Conservation (phyloP, 2,113 vertebrate species). For the Myiozetetes cayanensis region DNA sequence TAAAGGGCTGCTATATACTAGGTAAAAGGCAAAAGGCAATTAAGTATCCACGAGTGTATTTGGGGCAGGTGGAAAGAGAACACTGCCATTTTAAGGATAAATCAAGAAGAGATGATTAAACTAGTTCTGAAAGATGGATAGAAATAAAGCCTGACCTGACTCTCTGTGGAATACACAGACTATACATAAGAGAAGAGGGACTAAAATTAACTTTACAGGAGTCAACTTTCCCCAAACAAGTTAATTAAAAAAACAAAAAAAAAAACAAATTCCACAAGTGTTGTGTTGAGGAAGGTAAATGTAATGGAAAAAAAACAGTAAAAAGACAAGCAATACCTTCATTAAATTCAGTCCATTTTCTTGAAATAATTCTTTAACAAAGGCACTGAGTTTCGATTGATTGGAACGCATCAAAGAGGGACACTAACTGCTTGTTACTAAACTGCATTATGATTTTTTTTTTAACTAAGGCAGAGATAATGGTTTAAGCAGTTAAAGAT, state of each 20-base stretch:
- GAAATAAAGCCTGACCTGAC: constrained; percentile 2
- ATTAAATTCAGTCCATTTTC: background rate
- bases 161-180: background rate
- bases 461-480: background rate
- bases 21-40: background rate
- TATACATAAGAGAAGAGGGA: background rate
- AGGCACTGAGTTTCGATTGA: background rate
- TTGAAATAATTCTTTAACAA: background rate
- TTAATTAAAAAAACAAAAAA: background rate
- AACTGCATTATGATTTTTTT: background rate
- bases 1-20: background rate
- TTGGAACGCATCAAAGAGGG: background rate
- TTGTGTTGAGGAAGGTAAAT: background rate
- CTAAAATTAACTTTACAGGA: background rate
- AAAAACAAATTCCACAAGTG: background rate
- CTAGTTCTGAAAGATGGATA: background rate
- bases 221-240: background rate
- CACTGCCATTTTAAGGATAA: background rate
- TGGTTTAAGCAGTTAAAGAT: background rate
- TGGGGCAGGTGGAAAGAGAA: background rate
- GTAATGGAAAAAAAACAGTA: background rate
- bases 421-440: background rate
- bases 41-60: background rate
- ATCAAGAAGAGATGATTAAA: background rate
- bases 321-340: background rate